Base-by-base conservation (phyloP, 1,140 invertebrate species). In the Drosophila nannoptera region DNA sequence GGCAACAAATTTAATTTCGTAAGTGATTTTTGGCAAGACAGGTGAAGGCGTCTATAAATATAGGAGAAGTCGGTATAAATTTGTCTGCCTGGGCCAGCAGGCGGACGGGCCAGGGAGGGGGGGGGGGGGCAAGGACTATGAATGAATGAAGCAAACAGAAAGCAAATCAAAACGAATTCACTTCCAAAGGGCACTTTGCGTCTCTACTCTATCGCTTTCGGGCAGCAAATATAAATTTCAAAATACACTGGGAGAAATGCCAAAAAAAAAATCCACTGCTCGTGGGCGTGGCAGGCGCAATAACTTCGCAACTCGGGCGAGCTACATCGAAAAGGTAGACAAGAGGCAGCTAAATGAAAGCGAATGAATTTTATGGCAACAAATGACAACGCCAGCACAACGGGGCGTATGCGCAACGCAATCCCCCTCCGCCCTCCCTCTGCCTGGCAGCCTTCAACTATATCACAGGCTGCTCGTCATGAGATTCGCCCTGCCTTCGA, bases 1-100 rank as follows among this genome's bases (percentile, higher is more conserved):
- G 59, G 70, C 66, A 71, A 48, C 74, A 77, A 81, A 82, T 81
- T 81, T 81, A 81, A 81, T 81, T 81, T 81, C 75, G 70, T 81
- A 77, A 81, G 78, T 81, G 78, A 81, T 69, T 81, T 82, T 81
- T 77, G 74, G 74, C 78, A 71, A 77, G 78, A 74, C 78, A 81
- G 78, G 78, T 81, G 78, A 81, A 82, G 77, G 78, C 76, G 70
- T 81, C 78, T 81, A 81, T 81, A 81, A 81, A 81, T 81, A 81
- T 77, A 77, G 59, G 78, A 74, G 65, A 77, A 74, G 74, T 77
- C 66, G 74, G 70, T 66, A 82, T 77, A 81, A 64, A 82, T 81
- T 78, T 78, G 42, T 48, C 55, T 32, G 54, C 46, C 54, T 43
- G 59, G 46, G 59, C 59, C 12, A 40, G 22, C 55, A 22, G 36